phyloP scores from a whole-genome alignment of 1,140 invertebrate species.

The Brachionus plicatilis region DNA sequence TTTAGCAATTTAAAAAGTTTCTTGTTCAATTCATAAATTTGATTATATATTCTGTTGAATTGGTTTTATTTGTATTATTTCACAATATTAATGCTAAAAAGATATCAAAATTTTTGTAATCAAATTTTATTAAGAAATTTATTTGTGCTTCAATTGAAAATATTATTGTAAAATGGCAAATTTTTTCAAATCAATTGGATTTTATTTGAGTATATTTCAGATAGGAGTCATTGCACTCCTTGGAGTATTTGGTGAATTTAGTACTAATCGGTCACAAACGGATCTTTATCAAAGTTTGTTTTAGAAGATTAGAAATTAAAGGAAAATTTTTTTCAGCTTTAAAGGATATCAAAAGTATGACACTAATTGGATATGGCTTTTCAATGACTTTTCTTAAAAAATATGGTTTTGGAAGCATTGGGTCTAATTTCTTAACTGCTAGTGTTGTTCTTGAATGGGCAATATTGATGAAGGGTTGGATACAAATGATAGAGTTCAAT shows the following conservation, averaged over 20 bases:
- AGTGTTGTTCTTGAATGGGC: slow-evolving; percentile 43
- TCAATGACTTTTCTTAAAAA: slow-evolving; percentile 83
- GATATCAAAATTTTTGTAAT: neutral
- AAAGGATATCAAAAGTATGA: slow-evolving; percentile 66
- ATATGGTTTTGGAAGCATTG: slow-evolving; percentile 61
- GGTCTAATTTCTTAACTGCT: slow-evolving; percentile 42
- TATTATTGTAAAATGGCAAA: neutral
- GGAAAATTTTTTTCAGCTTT: slow-evolving; percentile 41
- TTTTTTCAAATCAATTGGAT: neutral
- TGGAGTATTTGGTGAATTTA: slow-evolving; percentile 10
- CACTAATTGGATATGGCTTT: slow-evolving; percentile 87
- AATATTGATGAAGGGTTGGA: slow-evolving; percentile 41
- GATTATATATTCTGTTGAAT: no score
- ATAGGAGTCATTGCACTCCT: neutral
- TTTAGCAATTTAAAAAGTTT: no score
- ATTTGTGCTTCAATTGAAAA: neutral
- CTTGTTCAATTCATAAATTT: no score
- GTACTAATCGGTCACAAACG: neutral
- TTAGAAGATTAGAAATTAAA: neutral
- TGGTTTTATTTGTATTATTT: no score
- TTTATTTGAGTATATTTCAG: neutral
- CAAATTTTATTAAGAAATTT: neutral
- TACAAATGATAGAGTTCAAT: slow-evolving; percentile 39
- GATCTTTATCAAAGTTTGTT: neutral
- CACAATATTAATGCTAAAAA: no score